phyloP scores from a whole-genome alignment of 2,888 invertebrate genomes.

The Blastobasis adustella region DNA sequence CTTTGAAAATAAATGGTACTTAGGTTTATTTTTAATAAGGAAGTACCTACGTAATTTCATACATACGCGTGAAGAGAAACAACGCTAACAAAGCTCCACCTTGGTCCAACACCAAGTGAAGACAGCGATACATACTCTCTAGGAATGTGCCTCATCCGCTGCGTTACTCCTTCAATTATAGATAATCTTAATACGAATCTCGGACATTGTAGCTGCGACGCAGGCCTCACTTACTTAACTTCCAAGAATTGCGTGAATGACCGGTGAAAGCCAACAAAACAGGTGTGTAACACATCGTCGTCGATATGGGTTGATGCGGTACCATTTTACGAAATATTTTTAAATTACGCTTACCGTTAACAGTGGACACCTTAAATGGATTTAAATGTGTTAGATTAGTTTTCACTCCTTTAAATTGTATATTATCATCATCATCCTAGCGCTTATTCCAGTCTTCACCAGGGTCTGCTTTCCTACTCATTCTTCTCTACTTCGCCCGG shows the following conservation, averaged over 20 bases:
- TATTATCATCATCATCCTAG: too few relatives aligned
- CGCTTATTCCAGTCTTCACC: too few relatives aligned
- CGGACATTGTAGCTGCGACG: constrained; percentile 19
- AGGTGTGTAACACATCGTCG: constrained; percentile 46
- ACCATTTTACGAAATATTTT: constrained; percentile 23
- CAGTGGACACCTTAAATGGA: background rate
- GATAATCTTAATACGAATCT: constrained; percentile 30
- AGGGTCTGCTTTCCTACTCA: too few relatives aligned
- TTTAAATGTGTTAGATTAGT: too few relatives aligned
- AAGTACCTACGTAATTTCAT: too few relatives aligned
- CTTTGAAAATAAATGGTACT: background rate
- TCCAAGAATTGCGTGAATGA: constrained; percentile 53
- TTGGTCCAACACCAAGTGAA: background rate
- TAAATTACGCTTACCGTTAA: constrained; percentile 14
- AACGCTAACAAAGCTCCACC: too few relatives aligned
- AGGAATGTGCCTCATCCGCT: constrained; percentile 8
- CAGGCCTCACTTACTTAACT: constrained; percentile 37
- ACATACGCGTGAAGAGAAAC: too few relatives aligned
- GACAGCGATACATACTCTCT: background rate
- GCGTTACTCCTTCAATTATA: constrained; percentile 12
- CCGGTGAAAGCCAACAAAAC: constrained; percentile 50
- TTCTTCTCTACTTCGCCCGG: too few relatives aligned
- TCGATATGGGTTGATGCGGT: constrained; percentile 30
- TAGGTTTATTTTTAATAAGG: background rate
- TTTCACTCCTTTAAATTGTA: too few relatives aligned